These are phyloP conservation scores for Jaculus jaculus DNA, from an alignment of 2,113 vertebrate species.

Conservation along the genomic window DNA sequence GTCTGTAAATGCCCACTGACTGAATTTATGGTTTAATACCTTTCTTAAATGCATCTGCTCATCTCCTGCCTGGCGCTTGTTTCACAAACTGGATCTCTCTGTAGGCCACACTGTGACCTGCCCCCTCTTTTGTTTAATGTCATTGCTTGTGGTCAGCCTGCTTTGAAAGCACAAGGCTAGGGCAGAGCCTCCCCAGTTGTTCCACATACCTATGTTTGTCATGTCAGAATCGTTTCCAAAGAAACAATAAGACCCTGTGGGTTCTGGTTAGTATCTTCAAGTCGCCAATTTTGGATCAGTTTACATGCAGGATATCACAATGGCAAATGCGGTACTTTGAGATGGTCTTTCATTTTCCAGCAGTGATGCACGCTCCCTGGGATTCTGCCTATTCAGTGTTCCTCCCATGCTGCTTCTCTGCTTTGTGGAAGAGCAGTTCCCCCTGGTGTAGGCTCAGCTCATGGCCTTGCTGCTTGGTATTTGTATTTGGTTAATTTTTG, in stretches of 20 bases:
- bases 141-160: background rate
- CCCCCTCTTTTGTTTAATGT: rapidly evolving
- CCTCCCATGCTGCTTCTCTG: background rate
- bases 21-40: background rate
- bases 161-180: background rate
- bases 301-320: background rate
- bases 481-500: no score
- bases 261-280: background rate
- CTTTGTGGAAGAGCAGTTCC: background rate
- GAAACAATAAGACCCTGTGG: background rate
- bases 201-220: background rate
- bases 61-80: background rate
- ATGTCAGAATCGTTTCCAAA: background rate
- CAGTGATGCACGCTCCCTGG: background rate
- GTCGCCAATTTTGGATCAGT: background rate
- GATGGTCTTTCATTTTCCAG: background rate
- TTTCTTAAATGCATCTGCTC: background rate
- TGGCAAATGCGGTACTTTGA: slow-evolving; percentile 14
- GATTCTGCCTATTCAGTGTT: background rate
- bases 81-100: background rate
- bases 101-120: no score
- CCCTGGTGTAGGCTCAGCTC: no score
- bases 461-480: no score
- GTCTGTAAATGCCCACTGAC: background rate
- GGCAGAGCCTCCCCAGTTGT: background rate